Percentiles rank a stretch among this genome's conserved stretches.
phyloP scores from a whole-genome alignment of 2,797 vertebrate genomes.

The Acomys russatus region DNA sequence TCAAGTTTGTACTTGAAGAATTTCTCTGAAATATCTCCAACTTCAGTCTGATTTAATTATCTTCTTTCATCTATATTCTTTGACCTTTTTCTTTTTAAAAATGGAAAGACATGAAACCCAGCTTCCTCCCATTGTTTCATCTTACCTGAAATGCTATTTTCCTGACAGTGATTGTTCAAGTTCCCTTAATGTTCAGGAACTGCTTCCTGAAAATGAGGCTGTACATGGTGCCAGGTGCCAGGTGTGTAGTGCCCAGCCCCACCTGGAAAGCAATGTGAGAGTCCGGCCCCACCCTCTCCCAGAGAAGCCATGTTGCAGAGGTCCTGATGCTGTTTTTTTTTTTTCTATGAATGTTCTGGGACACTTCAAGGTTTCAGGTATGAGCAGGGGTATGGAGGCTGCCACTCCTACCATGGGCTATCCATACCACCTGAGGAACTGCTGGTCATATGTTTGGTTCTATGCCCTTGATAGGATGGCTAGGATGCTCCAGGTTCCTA shows the following conservation, averaged over 20 bases:
- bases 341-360: fast-evolving
- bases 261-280: no score
- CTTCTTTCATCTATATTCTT: background rate
- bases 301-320: background rate
- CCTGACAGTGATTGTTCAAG: background rate
- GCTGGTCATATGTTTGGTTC: fast-evolving
- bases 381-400: no score
- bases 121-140: background rate
- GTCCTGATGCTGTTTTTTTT: fast-evolving
- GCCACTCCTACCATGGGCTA: background rate
- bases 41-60: background rate
- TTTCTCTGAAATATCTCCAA: background rate
- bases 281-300: no score
- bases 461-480: fast-evolving
- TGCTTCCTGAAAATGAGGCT: background rate
- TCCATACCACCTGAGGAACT: fast-evolving
- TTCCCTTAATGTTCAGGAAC: fast-evolving
- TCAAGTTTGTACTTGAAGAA: fast-evolving
- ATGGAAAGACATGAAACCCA: background rate
- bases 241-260: fast-evolving
- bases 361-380: fast-evolving
- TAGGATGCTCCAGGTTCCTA: fast-evolving
- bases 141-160: background rate
- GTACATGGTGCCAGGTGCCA: background rate
- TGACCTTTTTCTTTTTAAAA: background rate